A percentile compares a stretch with the other conserved stretches of the same genome.
These are phyloP conservation scores for Lerema accius DNA, from an alignment of 1,140 invertebrate species.

Conservation along the genomic window DNA sequence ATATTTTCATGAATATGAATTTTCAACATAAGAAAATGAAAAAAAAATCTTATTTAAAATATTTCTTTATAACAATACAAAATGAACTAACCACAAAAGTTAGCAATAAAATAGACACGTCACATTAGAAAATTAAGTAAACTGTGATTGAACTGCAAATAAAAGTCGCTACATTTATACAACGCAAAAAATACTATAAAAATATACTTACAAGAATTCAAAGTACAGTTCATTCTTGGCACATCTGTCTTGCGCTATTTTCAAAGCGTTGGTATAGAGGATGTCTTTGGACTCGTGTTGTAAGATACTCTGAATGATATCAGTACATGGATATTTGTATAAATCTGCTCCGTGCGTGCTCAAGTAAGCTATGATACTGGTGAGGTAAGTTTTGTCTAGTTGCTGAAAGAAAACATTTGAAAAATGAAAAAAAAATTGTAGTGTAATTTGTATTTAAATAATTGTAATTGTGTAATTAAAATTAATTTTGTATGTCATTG, in stretches of 20 bases:
- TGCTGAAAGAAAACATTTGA: slow-evolving; percentile 58
- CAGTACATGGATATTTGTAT: slow-evolving; percentile 64
- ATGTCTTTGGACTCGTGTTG: slow-evolving; percentile 66
- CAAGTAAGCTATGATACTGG: slow-evolving; percentile 55
- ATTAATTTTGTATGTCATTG: too few relatives aligned
- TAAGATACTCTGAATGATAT: slow-evolving; percentile 69
- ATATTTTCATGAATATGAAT: too few relatives aligned
- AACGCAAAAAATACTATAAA: background rate
- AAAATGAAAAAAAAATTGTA: too few relatives aligned
- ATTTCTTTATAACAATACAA: too few relatives aligned
- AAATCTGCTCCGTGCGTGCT: slow-evolving; percentile 66
- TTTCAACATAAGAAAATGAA: too few relatives aligned
- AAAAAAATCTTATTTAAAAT: too few relatives aligned
- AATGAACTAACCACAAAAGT: too few relatives aligned
- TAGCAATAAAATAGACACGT: background rate
- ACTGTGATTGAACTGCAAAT: too few relatives aligned
- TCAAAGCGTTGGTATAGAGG: slow-evolving; percentile 58
- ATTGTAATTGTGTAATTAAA: too few relatives aligned
- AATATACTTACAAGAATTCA: slow-evolving; percentile 71
- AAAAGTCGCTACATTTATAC: slow-evolving; percentile 2
- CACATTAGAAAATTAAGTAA: background rate
- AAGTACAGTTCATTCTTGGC: slow-evolving; percentile 71
- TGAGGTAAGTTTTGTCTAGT: slow-evolving; percentile 53
- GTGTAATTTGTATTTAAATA: too few relatives aligned
- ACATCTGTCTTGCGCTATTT: slow-evolving; percentile 54